Evolutionary conservation across 2,888 invertebrate species (phyloP).

Genomic region (Pseudeuparius sepicola): DNA sequence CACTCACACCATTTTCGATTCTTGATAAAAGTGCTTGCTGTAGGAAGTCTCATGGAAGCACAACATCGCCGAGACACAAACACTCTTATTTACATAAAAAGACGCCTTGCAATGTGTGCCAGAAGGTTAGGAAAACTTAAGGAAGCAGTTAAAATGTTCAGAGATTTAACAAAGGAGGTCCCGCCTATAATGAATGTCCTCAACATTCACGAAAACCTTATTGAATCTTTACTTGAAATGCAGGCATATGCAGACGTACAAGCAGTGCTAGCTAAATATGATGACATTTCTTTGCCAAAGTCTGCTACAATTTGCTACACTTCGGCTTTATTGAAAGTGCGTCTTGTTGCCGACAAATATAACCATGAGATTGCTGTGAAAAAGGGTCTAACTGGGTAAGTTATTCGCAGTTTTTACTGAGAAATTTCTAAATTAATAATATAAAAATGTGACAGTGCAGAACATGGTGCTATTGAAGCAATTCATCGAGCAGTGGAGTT

Average conservation of each 20-base stretch:
- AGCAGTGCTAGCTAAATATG: constrained; percentile 83
- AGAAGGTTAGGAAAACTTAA: constrained; percentile 86
- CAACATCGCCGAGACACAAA: constrained; percentile 83
- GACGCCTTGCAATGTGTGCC: constrained; percentile 95
- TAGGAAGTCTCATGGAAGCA: constrained; percentile 64
- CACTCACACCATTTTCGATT: too few species aligned
- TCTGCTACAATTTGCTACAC: constrained; percentile 94
- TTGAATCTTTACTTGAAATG: constrained; percentile 90
- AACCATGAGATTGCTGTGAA: constrained; percentile 77
- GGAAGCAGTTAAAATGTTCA: constrained; percentile 93
- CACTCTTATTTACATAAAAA: constrained; percentile 86
- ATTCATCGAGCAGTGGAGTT: constrained; percentile 94
- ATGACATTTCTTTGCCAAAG: constrained; percentile 88
- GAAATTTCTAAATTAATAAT: too few species aligned
- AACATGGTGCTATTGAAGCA: constrained; percentile 88
- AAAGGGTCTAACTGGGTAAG: constrained; percentile 68
- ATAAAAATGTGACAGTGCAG: too few species aligned
- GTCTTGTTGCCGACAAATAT: constrained; percentile 84
- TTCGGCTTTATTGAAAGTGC: constrained; percentile 84
- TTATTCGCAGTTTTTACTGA: too few species aligned
- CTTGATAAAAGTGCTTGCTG: too few species aligned
- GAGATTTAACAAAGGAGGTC: constrained; percentile 92
- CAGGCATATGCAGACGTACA: constrained; percentile 96
- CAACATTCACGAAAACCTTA: constrained; percentile 91
- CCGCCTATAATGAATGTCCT: constrained; percentile 91